Conservation (phyloP, 2,888 invertebrate species). For the Hypomecis punctinalis region DNA sequence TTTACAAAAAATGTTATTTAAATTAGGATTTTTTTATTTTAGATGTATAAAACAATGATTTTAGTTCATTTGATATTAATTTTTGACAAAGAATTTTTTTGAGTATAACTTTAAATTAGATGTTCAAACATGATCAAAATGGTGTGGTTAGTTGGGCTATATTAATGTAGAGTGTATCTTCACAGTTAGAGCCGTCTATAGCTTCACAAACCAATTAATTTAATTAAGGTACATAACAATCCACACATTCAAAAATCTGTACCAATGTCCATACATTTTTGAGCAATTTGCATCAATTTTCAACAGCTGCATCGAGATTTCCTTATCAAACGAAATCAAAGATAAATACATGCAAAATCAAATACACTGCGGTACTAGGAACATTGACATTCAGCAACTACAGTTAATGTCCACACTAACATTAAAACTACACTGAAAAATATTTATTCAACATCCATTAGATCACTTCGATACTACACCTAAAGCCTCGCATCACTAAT, state of each 20-base stretch:
- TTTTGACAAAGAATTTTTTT: too few relatives aligned
- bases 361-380: constrained; percentile 69
- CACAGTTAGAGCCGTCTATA: constrained; percentile 1
- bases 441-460: constrained; percentile 64
- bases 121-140: too few relatives aligned
- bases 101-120: too few relatives aligned
- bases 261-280: constrained; percentile 57
- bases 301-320: constrained; percentile 53
- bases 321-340: constrained; percentile 42
- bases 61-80: too few relatives aligned
- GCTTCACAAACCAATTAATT: constrained; percentile 37
- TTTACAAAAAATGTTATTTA: too few relatives aligned
- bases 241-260: constrained; percentile 53
- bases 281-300: constrained; percentile 65
- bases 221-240: constrained; percentile 17
- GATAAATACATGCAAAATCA: constrained; percentile 56
- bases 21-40: too few relatives aligned
- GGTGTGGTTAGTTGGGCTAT: too few relatives aligned
- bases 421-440: constrained; percentile 72
- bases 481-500: constrained; percentile 48
- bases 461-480: constrained; percentile 65
- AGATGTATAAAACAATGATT: too few relatives aligned
- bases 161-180: neutral
- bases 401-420: constrained; percentile 52
- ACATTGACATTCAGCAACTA: constrained; percentile 68